Evolutionary conservation across 2,113 vertebrate genomes (phyloP).

Genomic region (Platysternon megacephalum): DNA sequence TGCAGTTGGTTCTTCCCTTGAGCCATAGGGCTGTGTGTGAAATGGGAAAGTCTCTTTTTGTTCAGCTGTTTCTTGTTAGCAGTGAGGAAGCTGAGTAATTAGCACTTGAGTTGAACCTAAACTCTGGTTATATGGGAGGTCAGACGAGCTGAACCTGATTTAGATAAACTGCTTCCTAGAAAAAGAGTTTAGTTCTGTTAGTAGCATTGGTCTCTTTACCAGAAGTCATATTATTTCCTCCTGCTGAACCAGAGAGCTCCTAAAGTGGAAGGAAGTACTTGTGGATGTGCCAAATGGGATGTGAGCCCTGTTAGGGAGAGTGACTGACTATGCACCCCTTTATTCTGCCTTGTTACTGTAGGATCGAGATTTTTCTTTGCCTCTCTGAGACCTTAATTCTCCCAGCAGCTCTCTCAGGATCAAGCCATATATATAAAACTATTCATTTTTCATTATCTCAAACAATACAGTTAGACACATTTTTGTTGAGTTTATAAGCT

Average conservation of each 20-base stretch:
- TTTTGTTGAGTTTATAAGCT: neutral
- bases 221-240: neutral
- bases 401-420: neutral
- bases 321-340: neutral
- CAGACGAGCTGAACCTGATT: constrained; percentile 39
- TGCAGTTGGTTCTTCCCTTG: neutral
- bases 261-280: neutral
- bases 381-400: neutral
- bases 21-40: neutral
- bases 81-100: neutral
- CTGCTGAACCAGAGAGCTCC: neutral
- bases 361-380: neutral
- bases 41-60: constrained; percentile 22
- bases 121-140: neutral
- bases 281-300: neutral
- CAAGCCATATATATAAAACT: neutral
- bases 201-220: constrained; percentile 9
- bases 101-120: constrained; percentile 31
- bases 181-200: neutral
- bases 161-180: constrained; percentile 30
- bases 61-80: constrained; percentile 33
- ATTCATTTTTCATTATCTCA: neutral
- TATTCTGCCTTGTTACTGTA: neutral
- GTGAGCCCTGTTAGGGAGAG: neutral
- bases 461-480: neutral